Conservation (phyloP, 2,888 invertebrate species). For the Synergus gifuensis region DNA sequence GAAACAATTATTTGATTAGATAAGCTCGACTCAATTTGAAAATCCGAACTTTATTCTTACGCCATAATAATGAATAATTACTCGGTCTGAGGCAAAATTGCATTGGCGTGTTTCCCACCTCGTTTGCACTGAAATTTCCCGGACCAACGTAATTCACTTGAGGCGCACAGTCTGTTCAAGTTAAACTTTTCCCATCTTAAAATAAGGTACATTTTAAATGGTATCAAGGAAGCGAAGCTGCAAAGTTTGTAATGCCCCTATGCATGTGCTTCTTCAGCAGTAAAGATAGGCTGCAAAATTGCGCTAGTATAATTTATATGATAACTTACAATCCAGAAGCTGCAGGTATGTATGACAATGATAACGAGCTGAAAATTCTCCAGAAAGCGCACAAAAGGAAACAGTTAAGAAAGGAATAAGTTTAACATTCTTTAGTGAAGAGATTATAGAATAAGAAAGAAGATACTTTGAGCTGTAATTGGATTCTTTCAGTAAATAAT, state of each 20-base stretch:
- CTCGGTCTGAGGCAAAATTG: conserved; percentile 21
- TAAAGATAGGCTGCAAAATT: conserved; percentile 29
- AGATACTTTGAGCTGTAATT: neutral
- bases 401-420: neutral
- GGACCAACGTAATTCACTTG: conserved; percentile 13
- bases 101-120: conserved; percentile 35
- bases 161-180: conserved; percentile 29
- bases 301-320: conserved; percentile 28
- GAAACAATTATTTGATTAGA: conserved; percentile 15
- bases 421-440: neutral
- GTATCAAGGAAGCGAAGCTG: conserved; percentile 17
- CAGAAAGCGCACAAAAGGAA: neutral
- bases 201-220: conserved; percentile 28
- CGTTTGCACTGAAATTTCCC: conserved; percentile 13
- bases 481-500: neutral
- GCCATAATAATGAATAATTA: conserved; percentile 25
- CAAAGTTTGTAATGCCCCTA: conserved; percentile 18
- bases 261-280: conserved; percentile 13
- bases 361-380: conserved; percentile 15
- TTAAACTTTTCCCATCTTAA: conserved; percentile 42
- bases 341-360: neutral
- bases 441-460: neutral
- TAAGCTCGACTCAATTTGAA: neutral
- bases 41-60: neutral
- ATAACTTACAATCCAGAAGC: conserved; percentile 31